Evolutionary conservation across 2,797 vertebrate genomes (phyloP).

Genomic region (Danio albolineatus): DNA sequence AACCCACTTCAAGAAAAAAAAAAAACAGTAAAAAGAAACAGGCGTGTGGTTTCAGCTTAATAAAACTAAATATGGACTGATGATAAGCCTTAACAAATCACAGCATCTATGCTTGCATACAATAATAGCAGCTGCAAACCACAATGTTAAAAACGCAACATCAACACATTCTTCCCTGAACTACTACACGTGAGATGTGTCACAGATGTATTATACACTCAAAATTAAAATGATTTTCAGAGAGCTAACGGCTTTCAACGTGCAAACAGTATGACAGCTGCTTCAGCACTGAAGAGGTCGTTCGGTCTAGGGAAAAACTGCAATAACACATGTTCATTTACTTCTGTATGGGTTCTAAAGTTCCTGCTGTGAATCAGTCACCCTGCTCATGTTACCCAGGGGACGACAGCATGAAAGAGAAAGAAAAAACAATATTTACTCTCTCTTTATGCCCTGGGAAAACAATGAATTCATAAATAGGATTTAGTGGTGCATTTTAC

Average conservation of each 20-base stretch:
- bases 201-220: neutral
- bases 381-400: conserved; percentile 9
- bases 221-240: neutral
- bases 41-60: neutral
- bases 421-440: neutral
- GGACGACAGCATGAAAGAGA: neutral
- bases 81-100: conserved; percentile 8
- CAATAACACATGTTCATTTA: conserved; percentile 17
- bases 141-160: neutral
- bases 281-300: neutral
- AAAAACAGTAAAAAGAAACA: neutral
- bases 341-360: neutral
- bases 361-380: conserved; percentile 15
- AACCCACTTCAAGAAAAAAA: neutral
- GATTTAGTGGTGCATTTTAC: conserved; percentile 15
- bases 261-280: neutral
- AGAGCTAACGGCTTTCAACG: conserved; percentile 22
- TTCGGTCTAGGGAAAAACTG: conserved; percentile 9
- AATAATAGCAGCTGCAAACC: neutral
- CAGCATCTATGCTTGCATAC: neutral
- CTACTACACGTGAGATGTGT: neutral
- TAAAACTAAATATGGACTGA: neutral
- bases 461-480: conserved; percentile 12
- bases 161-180: neutral
- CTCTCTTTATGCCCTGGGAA: neutral